Evolutionary conservation across 2,113 vertebrate species (phyloP), one percentile per base, ranked within the genome.

Genomic region (Anhinga rufa): DNA sequence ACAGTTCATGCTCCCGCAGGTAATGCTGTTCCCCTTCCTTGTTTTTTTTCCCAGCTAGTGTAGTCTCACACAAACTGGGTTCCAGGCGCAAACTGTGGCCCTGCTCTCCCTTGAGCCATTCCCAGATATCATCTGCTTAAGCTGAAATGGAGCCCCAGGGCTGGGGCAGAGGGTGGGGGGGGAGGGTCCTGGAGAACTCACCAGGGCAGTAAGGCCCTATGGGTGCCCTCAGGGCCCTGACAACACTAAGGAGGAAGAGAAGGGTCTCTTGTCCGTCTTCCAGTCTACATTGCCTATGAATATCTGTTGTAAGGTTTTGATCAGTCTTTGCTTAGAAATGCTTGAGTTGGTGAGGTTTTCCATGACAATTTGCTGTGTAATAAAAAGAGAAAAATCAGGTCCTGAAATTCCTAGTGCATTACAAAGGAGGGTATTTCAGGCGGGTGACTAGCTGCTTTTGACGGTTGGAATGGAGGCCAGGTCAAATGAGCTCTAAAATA

Each of bases 161-260:
- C 13, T 12, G 9, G 14, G 9, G 17, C 13, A 29, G 19, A n/a
- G 20, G 12, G 16, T 18, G 4, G 3, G 0, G 17, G 21, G 17
- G n/a, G n/a, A n/a, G n/a, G 16, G 6, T 26, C 14, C 48, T 49
- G 22, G 4, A 24, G 14, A 4, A 12, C 29, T 31, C 36, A 7
- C 4, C 6, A 18, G 29, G 18, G 8, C 32, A 61, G 36, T 9
- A 31, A 24, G 32, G 5, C 9, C 19, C 1, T n/a, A 5, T 4
- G 31, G 24, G 18, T 19, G 10, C 32, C 18, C 25, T 51, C 36
- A 20, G 12, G 25, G 9, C 31, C 40, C 10, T 19, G 69, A 46
- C 12, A 88, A n/a, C 25, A 14, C 7, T 5, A 17, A 21, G 29
- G 46, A 60, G 5, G 32, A 58, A 25, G 17, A n/a, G 24, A 3